phyloP scores from a whole-genome alignment of 2,888 invertebrate genomes.

The Rotaria socialis region DNA sequence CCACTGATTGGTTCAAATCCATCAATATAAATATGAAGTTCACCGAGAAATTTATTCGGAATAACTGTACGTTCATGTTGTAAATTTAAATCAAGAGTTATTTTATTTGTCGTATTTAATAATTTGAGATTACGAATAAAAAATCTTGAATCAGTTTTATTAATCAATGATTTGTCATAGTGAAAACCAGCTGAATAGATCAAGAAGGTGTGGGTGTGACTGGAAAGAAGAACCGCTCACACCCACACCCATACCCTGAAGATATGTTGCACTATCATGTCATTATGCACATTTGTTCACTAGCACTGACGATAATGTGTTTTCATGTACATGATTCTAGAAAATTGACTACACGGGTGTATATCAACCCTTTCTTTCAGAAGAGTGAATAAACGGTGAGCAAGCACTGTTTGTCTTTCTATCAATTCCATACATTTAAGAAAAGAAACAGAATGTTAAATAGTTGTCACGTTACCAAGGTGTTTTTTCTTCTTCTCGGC shows the following conservation, averaged over 20 bases:
- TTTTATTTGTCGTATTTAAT: neutral
- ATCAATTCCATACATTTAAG: neutral
- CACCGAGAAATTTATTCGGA: neutral
- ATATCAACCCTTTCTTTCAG: neutral
- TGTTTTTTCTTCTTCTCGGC: neutral
- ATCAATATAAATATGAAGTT: neutral
- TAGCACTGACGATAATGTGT: too few species aligned
- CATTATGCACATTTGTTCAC: too few species aligned
- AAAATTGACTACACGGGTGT: too few species aligned
- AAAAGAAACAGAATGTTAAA: neutral
- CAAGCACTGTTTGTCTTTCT: neutral
- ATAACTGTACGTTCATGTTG: neutral
- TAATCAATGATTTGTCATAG: neutral
- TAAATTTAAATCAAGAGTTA: neutral
- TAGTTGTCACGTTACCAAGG: neutral
- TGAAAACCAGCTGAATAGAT: neutral
- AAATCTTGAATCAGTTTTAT: neutral
- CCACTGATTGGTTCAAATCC: neutral
- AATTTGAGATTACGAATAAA: neutral
- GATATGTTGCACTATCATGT: too few species aligned
- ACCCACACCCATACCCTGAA: too few species aligned
- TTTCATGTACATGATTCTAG: too few species aligned
- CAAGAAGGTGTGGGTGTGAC: too few species aligned
- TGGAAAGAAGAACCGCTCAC: too few species aligned
- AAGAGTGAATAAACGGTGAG: neutral